Conservation (phyloP, 2,888 invertebrate genomes). For the Pandemis corylana region DNA sequence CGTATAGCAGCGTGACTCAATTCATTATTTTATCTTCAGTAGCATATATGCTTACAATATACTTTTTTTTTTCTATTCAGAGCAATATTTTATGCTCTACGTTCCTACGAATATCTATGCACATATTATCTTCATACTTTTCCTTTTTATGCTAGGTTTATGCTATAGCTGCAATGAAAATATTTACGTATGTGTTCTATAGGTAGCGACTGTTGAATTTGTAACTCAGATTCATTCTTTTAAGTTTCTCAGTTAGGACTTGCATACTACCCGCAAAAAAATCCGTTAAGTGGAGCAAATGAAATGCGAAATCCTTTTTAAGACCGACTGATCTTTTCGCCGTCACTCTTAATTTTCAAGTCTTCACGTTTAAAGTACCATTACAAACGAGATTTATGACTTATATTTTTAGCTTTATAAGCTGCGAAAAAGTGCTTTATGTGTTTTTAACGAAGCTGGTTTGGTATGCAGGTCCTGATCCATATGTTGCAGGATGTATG, state of each 20-base stretch:
- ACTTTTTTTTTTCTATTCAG: neutral
- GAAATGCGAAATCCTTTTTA: neutral
- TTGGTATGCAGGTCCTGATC: neutral
- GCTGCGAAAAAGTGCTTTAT: slow-evolving; percentile 15
- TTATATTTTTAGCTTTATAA: slow-evolving; percentile 12
- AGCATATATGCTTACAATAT: neutral
- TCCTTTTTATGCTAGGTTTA: neutral
- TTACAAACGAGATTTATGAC: slow-evolving; percentile 13
- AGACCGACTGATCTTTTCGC: neutral
- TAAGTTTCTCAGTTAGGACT: neutral
- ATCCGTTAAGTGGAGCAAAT: neutral
- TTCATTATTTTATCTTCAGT: neutral
- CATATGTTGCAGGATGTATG: slow-evolving; percentile 22
- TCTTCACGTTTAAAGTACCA: neutral
- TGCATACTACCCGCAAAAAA: neutral
- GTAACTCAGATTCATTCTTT: too few species aligned
- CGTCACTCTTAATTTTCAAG: neutral
- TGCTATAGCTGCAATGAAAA: too few species aligned
- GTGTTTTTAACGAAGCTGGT: neutral
- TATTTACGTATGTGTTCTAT: too few species aligned
- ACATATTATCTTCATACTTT: neutral
- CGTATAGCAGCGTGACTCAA: slow-evolving; percentile 7
- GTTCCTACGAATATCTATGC: neutral
- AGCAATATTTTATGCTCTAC: neutral
- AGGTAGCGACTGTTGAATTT: too few species aligned